Evolutionary conservation across 1,140 invertebrate species (phyloP).

Genomic region (Copidosoma floridanum): DNA sequence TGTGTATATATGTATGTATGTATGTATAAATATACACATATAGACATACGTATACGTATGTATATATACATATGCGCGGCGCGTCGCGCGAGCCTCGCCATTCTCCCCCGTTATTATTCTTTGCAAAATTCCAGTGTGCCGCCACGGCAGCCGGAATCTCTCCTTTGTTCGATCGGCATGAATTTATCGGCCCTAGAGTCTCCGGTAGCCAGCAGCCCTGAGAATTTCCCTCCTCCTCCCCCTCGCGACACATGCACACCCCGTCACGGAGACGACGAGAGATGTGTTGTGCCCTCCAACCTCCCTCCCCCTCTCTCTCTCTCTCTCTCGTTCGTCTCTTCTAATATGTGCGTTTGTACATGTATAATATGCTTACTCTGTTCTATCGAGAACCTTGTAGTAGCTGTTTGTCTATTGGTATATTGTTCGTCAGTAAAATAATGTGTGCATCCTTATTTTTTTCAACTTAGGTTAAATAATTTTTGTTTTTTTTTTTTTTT

Average conservation of each 20-base stretch:
- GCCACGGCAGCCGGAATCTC: conserved; percentile 17
- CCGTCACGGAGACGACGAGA: too few species aligned
- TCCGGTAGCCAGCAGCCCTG: background rate
- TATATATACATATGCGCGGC: background rate
- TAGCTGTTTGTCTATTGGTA: too few species aligned
- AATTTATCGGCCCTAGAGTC: conserved; percentile 11
- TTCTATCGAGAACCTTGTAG: too few species aligned
- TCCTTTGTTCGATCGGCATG: conserved; percentile 23
- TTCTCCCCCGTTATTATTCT: conserved; percentile 27
- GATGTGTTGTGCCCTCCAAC: too few species aligned
- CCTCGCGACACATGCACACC: background rate
- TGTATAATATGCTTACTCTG: too few species aligned
- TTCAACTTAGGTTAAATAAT: too few species aligned
- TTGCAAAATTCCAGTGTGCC: conserved; percentile 25
- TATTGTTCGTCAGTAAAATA: too few species aligned
- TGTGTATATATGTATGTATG: background rate
- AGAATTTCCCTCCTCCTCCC: conserved; percentile 8
- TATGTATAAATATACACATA: background rate
- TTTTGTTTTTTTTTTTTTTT: too few species aligned
- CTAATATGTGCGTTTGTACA: too few species aligned
- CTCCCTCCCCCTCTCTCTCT: too few species aligned
- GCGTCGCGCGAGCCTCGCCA: background rate
- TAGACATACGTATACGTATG: background rate
- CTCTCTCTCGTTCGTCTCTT: too few species aligned
- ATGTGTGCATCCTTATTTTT: too few species aligned